These are phyloP conservation scores for Nezara viridula DNA, from an alignment of 2,888 invertebrate species.

Conservation along the genomic window DNA sequence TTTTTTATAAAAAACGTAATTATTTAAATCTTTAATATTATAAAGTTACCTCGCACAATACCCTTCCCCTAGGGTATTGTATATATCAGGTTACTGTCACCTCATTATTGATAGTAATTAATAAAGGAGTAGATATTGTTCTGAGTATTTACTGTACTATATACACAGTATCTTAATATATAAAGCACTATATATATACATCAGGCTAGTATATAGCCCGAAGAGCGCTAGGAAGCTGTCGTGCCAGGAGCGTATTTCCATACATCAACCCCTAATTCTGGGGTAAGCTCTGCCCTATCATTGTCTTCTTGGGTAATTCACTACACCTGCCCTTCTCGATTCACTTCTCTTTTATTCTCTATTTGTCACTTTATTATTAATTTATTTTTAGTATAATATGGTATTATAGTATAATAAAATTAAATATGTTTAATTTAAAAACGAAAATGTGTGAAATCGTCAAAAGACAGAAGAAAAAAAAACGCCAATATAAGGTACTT, in stretches of 20 bases:
- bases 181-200: background rate
- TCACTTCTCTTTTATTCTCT: background rate
- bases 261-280: constrained; percentile 49
- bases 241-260: background rate
- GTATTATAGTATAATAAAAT: background rate
- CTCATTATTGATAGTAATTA: background rate
- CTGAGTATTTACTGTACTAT: too few relatives aligned
- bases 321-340: background rate
- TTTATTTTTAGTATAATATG: background rate
- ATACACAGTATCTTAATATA: background rate
- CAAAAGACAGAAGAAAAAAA: too few relatives aligned
- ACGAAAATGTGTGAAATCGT: too few relatives aligned
- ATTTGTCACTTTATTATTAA: background rate
- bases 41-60: too few relatives aligned
- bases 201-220: too few relatives aligned
- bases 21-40: too few relatives aligned
- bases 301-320: constrained; percentile 45
- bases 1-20: too few relatives aligned
- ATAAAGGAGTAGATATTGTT: background rate
- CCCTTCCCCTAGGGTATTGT: background rate
- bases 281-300: constrained; percentile 43
- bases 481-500: too few relatives aligned
- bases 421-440: too few relatives aligned
- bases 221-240: background rate
- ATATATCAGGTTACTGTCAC: background rate